A percentile compares a stretch with the other conserved stretches of the same genome.
Evolutionary conservation across 64 coral and sea anemone species (phyloP).

Genomic region (Dendrophyllia cribrosa): DNA sequence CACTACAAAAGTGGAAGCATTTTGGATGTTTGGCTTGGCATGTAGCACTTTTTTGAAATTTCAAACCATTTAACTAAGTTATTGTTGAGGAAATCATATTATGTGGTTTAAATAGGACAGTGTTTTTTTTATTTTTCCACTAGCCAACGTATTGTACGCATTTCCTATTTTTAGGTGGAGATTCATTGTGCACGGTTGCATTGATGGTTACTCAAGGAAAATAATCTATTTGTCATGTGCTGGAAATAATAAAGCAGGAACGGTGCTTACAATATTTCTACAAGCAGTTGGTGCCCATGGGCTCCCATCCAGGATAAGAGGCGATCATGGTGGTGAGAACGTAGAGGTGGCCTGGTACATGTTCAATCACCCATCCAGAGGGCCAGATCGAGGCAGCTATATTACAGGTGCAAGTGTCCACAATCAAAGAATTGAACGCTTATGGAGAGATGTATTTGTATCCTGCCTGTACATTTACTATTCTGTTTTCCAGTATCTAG

Average conservation of each 20-base stretch:
- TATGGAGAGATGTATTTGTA: slow-evolving; percentile 57
- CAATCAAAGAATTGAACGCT: slow-evolving; percentile 25
- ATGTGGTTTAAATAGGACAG: no score
- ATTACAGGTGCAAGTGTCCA: slow-evolving; percentile 32
- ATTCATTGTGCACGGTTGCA: slow-evolving; percentile 15
- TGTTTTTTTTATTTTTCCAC: no score
- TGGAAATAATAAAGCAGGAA: slow-evolving; percentile 39
- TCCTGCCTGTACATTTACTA: slow-evolving; percentile 42
- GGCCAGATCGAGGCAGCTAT: neutral
- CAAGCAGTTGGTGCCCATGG: neutral
- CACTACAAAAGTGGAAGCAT: no score
- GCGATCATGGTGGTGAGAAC: slow-evolving; percentile 33
- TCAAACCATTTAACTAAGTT: no score
- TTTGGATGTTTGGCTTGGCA: no score
- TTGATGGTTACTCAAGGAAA: slow-evolving; percentile 6
- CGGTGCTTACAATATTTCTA: neutral
- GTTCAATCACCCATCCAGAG: slow-evolving; percentile 23
- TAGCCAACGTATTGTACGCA: no score
- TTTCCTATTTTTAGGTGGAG: slow-evolving; percentile 8
- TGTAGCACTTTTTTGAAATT: no score
- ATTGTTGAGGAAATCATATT: no score
- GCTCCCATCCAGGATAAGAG: slow-evolving; percentile 19
- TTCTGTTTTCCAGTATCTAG: slow-evolving; percentile 14
- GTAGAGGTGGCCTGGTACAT: slow-evolving; percentile 13
- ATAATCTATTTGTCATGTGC: neutral